phyloP scores from a whole-genome alignment of 2,113 vertebrate genomes.

The Plectropomus leopardus region DNA sequence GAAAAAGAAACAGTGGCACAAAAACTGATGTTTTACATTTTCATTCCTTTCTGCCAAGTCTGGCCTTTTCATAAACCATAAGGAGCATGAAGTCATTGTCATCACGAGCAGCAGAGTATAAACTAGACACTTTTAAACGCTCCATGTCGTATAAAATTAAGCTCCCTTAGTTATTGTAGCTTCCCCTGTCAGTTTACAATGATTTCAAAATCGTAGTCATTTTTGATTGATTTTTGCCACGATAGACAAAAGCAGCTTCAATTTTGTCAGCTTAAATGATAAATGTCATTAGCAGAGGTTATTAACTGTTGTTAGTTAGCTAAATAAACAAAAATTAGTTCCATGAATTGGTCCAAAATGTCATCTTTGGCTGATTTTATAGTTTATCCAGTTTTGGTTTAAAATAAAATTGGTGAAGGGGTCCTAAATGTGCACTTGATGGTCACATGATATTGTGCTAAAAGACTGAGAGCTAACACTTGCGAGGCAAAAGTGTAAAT shows the following conservation, averaged over 20 bases:
- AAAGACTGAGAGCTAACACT: background rate
- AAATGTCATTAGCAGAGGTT: background rate
- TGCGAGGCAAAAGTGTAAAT: background rate
- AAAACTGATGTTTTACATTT: slow-evolving; percentile 13
- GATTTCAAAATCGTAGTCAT: too few species aligned
- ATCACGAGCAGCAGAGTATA: slow-evolving; percentile 15
- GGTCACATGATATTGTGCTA: background rate
- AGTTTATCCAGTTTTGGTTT: background rate
- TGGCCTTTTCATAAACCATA: slow-evolving; percentile 30
- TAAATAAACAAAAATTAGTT: background rate
- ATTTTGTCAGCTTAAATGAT: background rate
- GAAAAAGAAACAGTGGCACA: background rate
- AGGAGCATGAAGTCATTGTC: slow-evolving; percentile 46
- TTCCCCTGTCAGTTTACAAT: background rate
- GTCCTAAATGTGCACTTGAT: background rate
- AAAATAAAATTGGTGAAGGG: background rate
- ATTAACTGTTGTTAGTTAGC: background rate
- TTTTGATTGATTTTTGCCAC: background rate
- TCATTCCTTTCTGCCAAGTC: slow-evolving; percentile 12
- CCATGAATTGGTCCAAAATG: background rate
- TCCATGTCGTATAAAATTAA: background rate
- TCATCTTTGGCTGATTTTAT: background rate
- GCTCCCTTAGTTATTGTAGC: background rate
- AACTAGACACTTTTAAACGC: background rate
- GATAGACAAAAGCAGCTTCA: background rate